A percentile compares a stretch with the other conserved stretches of the same genome.
phyloP scores from a whole-genome alignment of 2,113 vertebrate genomes.

The Brachionichthys hirsutus region DNA sequence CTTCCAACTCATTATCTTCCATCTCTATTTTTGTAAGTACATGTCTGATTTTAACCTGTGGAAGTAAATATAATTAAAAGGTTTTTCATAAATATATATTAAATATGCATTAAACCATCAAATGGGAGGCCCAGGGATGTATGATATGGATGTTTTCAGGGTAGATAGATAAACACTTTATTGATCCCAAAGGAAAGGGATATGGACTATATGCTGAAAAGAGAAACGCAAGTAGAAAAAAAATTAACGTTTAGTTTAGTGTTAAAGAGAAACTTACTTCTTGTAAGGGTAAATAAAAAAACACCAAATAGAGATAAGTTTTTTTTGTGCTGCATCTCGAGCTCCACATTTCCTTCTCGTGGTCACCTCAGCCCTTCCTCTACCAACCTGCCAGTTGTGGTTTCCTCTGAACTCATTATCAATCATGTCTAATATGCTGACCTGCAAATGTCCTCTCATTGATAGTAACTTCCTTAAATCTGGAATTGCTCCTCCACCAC shows the following conservation, averaged over 20 bases:
- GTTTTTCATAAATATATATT: no score
- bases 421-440: conserved; percentile 52
- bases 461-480: conserved; percentile 47
- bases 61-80: neutral
- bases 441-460: conserved; percentile 33
- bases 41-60: conserved; percentile 5
- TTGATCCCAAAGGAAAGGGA: no score
- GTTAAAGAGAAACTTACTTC: no score
- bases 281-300: no score
- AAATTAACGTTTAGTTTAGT: no score
- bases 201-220: no score
- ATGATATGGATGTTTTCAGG: no score
- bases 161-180: no score
- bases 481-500: conserved; percentile 22
- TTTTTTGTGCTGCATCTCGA: neutral
- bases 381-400: conserved; percentile 21
- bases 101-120: neutral
- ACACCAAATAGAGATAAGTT: no score
- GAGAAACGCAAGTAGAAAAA: neutral
- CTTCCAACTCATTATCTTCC: neutral
- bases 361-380: conserved; percentile 35
- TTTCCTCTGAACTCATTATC: conserved; percentile 46
- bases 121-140: neutral
- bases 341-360: neutral
- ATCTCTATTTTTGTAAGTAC: conserved; percentile 3